These are phyloP conservation scores for Poecilus cupreus DNA, from an alignment of 2,888 invertebrate genomes.

Conservation along the genomic window DNA sequence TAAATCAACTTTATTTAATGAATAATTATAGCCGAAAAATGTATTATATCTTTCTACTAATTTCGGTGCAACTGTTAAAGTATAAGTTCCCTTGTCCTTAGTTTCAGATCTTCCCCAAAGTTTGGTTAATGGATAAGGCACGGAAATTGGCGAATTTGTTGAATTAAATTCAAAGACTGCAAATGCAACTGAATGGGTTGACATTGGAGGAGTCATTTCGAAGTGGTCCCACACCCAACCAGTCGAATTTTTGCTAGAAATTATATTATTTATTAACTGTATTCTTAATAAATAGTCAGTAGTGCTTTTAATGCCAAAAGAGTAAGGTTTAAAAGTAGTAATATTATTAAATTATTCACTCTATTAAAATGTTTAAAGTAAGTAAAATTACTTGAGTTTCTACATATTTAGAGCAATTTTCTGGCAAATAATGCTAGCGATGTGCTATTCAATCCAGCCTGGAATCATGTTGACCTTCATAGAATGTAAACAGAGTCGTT, in stretches of 20 bases:
- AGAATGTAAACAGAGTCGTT: too few species aligned
- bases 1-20: constrained; percentile 76
- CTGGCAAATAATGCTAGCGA: too few species aligned
- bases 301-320: too few species aligned
- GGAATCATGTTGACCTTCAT: too few species aligned
- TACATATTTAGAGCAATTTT: too few species aligned
- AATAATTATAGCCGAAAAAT: constrained; percentile 75
- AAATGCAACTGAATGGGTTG: constrained; percentile 84
- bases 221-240: constrained; percentile 81
- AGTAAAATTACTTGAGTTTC: too few species aligned
- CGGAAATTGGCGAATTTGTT: constrained; percentile 64
- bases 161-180: constrained; percentile 68
- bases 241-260: constrained; percentile 69
- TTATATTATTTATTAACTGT: neutral
- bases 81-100: constrained; percentile 70
- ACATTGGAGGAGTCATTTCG: constrained; percentile 80
- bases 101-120: constrained; percentile 72
- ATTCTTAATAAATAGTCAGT: too few species aligned
- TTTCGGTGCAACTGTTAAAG: constrained; percentile 74
- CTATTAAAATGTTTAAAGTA: too few species aligned
- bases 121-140: constrained; percentile 68
- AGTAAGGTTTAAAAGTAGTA: too few species aligned
- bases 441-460: too few species aligned
- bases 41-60: constrained; percentile 74
- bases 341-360: too few species aligned